Conservation (phyloP, 1,140 invertebrate genomes). For the Drosophila sucinea region DNA sequence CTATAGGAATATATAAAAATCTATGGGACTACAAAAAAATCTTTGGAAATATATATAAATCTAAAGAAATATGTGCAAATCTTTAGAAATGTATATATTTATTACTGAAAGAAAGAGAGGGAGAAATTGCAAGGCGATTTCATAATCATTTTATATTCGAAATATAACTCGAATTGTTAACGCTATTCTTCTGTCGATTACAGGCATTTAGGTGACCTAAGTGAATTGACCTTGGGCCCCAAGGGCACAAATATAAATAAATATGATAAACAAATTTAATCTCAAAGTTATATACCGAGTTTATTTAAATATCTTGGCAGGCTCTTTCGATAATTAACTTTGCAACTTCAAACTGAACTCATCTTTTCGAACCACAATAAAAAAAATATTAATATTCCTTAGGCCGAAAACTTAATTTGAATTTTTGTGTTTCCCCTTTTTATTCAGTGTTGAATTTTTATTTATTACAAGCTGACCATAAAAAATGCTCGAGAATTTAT, state of each 20-base stretch:
- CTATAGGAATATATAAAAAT: no score
- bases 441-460: conserved; percentile 46
- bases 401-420: conserved; percentile 36
- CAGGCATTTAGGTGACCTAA: no score
- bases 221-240: background rate
- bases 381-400: conserved; percentile 16
- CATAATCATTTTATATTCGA: no score
- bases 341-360: conserved; percentile 2
- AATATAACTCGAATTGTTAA: no score
- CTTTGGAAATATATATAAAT: no score
- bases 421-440: conserved; percentile 21
- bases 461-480: conserved; percentile 63
- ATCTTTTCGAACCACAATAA: background rate
- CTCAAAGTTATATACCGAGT: background rate
- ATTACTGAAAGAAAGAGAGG: no score
- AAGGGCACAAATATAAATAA: background rate
- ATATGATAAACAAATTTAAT: conserved; percentile 6
- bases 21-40: no score
- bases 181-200: no score
- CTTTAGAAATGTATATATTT: no score
- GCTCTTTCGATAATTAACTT: conserved; percentile 7
- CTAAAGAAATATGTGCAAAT: no score
- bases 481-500: conserved; percentile 60
- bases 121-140: no score
- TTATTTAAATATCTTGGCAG: background rate